Base-by-base conservation (phyloP, 2,113 vertebrate species). In the Glaucidium brasilianum region DNA sequence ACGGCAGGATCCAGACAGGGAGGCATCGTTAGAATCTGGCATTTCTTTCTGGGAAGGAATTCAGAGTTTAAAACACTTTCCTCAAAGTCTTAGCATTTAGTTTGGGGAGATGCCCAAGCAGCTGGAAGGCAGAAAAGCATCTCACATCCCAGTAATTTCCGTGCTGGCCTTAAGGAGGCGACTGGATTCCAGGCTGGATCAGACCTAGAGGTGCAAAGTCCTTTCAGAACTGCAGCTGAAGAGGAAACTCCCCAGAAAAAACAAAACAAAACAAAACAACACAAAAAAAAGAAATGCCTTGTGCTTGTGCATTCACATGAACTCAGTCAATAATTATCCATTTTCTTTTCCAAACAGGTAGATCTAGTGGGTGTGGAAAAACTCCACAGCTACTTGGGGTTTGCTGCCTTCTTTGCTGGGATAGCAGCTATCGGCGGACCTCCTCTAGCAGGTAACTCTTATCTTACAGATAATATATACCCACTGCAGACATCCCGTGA, bases 321-420 rank as follows among this genome's bases (percentile, higher is more conserved):
- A 35, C 27, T 21, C n/a, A 5, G 6, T 15, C 30, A 3, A 10
- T 55, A 22, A 76, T 34, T 23, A n/a, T 1, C 27, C 21, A 1
- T 41, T 41, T 43, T 37, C 15, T 11, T 94, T 63, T 26, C 35
- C 76, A 10, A 81, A 81, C 98, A 99, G 99, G 99, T 99, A 45
- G 99, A 99, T 92, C 96, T 99, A 1, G 98, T 99, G 69, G 99
- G 99, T 1, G 96, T 98, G 14, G 97, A 98, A 21, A 98, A 97
- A 66, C 93, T 99, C 63, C 99, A 99, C 97, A 99, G 98, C 85
- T 99, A 99, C 45, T 97, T 99, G 98, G 99, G 99, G 10, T 98
- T 99, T 94, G 98, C 99, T 41, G 95, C 98, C 97, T 99, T 99
- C 97, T 99, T 99, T 78, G 98, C 99, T 26, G 99, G 99, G 47